phyloP scores from a whole-genome alignment of 2,797 vertebrate genomes.

The Aeoliscus strigatus region DNA sequence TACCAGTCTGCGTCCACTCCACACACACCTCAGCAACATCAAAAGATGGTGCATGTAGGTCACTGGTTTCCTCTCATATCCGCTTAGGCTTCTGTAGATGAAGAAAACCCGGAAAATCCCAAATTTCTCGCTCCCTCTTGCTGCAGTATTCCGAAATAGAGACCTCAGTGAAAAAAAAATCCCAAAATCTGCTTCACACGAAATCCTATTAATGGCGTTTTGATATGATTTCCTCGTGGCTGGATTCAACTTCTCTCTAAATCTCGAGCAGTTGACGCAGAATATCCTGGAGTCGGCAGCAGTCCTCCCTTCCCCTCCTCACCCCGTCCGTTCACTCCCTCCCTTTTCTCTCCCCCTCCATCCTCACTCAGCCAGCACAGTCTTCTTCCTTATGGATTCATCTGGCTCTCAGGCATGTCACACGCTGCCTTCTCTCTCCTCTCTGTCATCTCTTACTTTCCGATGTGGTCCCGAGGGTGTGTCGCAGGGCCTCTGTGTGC shows the following conservation, averaged over 20 bases:
- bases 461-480: slow-evolving; percentile 29
- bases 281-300: slow-evolving; percentile 16
- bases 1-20: slow-evolving; percentile 44
- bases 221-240: slow-evolving; percentile 41
- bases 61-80: slow-evolving; percentile 55
- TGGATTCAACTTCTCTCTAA: slow-evolving; percentile 17
- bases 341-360: not conserved
- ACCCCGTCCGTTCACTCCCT: not conserved
- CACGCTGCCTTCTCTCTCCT: not conserved
- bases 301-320: slow-evolving; percentile 23
- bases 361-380: slow-evolving; percentile 11
- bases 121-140: slow-evolving; percentile 47
- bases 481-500: slow-evolving; percentile 15
- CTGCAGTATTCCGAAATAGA: slow-evolving; percentile 47
- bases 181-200: slow-evolving; percentile 49
- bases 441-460: slow-evolving; percentile 20
- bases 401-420: slow-evolving; percentile 8
- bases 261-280: slow-evolving; percentile 5
- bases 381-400: slow-evolving; percentile 16
- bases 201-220: slow-evolving; percentile 55
- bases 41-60: slow-evolving; percentile 51
- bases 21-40: slow-evolving; percentile 38
- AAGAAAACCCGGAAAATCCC: slow-evolving; percentile 62
- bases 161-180: slow-evolving; percentile 29
- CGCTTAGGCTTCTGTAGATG: slow-evolving; percentile 54